Evolutionary conservation across 92 coral and sea anemone species (phyloP), one percentile per base, ranked within the genome.

Genomic region (Anthopleura xanthogrammica): DNA sequence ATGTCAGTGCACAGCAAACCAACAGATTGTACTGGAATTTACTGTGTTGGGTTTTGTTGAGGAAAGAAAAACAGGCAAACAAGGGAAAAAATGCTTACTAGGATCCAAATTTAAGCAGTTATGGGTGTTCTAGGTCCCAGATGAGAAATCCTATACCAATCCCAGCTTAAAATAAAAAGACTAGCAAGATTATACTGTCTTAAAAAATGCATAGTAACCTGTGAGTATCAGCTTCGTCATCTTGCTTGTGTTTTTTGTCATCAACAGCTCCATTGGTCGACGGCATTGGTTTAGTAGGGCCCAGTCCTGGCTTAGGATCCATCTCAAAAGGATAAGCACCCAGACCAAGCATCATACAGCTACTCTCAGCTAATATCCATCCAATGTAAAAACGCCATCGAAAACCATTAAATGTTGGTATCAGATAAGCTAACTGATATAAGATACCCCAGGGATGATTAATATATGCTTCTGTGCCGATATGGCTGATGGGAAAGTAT

Each of bases 371-470:
- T 65, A 95, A 85, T 77, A 93, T 60, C 98, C 98, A 95, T 2
- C 98, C 98, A 64, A 95, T 76, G 83, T 95, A 95, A 79, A 95
- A 95, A 55, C 98, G 88, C 95, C 92, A 95, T n/a, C 98, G 91
- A 83, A 95, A 95, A 84, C 98, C 95, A 54, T 87, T 77, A 75
- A 95, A 95, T 72, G 95, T 81, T 11, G 98, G 98, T 75, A 91
- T 89, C 41, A 95, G 93, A 77, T 95, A 95, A 0, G 88, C 95
- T 43, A 95, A 77, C 73, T 90, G 95, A 78, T 91, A 93, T 36
- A 76, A 19, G 19, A 89, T 22, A 19, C 98, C 98, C 95, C 95
- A 90, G 2, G 91, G 92, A 75, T 95, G 98, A n/a, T 88, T 89
- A n/a, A 86, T 84, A 76, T 86, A 93, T 42, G 78, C 95, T 2